Base-by-base conservation (phyloP, 2,113 vertebrate genomes). In the Salvelinus fontinalis region DNA sequence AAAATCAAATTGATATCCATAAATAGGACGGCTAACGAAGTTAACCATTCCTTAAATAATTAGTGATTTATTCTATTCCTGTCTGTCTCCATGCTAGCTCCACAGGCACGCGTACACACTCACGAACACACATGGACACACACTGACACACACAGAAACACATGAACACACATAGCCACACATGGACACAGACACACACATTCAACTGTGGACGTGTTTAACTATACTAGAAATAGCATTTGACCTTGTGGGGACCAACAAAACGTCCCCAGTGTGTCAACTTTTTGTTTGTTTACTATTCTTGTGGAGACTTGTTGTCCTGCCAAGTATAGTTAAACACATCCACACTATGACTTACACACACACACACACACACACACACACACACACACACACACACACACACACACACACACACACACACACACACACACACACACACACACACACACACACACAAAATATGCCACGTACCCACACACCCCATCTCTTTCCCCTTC, bases 91-190 rank as follows among this genome's bases (percentile, higher is more conserved):
- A 39, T 39, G 34, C 34, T 9, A 39, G 0, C 34, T 39, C 34
- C 34, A 8, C 34, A 6, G 8, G 34, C 8, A 39, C 8, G 5
- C 0, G 1, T 4, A 31, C 29, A 31, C 29, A 31, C 9, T 8
- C 60, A 24, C 48, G 51, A 34, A 57, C 66, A 57, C 48, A 59
- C 62, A 20, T 48, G 49, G 75, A 65, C 67, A 70, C 71, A 49
- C 48, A 71, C 51, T 72, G 70, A 9, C 70, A 20, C 51, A 74
- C 74, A 13, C 70, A 73, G 20, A 22, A 51, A 60, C 51, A 59
- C 49, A 27, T 26, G 16, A 24, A 57, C 70, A 54, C 79, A 74
- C 81, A 70, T 83, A 60, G 16, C n/a, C 27, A 18, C 26, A 75
- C 76, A 79, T 34, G 1, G 34, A 34, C 67, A 72, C 60, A 4